Base-by-base conservation (phyloP, 2,797 vertebrate genomes). In the Danio albolineatus region DNA sequence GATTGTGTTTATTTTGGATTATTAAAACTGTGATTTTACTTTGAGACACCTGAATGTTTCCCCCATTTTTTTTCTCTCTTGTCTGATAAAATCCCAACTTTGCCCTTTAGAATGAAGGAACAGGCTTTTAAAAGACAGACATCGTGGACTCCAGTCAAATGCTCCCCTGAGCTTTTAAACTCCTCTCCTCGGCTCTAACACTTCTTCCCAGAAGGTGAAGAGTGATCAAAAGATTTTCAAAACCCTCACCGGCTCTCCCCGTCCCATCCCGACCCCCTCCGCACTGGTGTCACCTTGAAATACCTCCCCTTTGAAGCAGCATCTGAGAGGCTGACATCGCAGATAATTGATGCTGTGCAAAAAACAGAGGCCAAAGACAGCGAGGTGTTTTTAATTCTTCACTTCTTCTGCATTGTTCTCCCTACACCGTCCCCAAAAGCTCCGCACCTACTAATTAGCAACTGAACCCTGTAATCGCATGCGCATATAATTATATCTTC, bases 261-360 rank as follows among this genome's bases (percentile, higher is more conserved):
- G 78, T 81, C 59, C 78, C 70, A 65, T 54, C 36, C 57, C 64
- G 41, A 82, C 84, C 76, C 73, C 66, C 61, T 79, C 28, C 10
- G 78, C 56, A 74, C 80, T 19, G 74, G 73, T 78, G 84, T 80
- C 57, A 80, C 84, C 82, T 81, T 85, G 82, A 84, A 88, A 82
- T 73, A 38, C 46, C 74, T 75, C 43, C 71, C 61, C 56, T 87
- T 88, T 88, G 83, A 83, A 88, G 81, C 84, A 56, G 66, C 67
- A 86, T 90, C 75, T 85, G 82, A 85, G 60, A 81, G 53, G 73
- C 51, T 80, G 78, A 77, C 86, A 84, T 82, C 67, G 72, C 69
- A 69, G 71, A 76, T 86, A 84, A 87, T 83, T 86, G 84, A 81
- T 65, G 69, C 60, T 60, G 61, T 70, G 69, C 72, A 78, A 77